Evolutionary conservation across 2,888 invertebrate species (phyloP).

Genomic region (Hirtodrosophila alboralis): DNA sequence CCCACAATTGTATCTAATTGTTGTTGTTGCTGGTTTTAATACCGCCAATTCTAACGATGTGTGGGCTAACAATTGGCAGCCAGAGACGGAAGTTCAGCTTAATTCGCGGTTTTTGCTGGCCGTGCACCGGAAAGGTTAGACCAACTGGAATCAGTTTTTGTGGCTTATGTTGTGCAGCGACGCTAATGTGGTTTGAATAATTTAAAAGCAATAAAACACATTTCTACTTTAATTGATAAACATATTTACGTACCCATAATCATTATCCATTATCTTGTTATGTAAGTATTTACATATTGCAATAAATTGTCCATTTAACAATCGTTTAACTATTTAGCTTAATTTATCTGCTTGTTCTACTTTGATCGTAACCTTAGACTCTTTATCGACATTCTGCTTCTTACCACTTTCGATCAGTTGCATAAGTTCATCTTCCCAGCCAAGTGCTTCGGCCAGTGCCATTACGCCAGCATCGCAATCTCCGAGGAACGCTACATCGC

Average conservation of each 20-base stretch:
- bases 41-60: constrained; percentile 24
- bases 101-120: constrained; percentile 50
- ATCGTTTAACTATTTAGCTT: too few species aligned
- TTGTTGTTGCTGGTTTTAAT: constrained; percentile 14
- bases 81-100: constrained; percentile 50
- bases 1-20: constrained; percentile 49
- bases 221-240: constrained; percentile 6
- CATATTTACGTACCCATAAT: constrained; percentile 14
- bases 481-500: constrained; percentile 93
- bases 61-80: constrained; percentile 34
- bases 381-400: constrained; percentile 82
- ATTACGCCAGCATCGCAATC: constrained; percentile 93
- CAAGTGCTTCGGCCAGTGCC: constrained; percentile 89
- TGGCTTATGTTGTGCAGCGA: constrained; percentile 43
- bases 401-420: constrained; percentile 86
- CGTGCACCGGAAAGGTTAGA: constrained; percentile 43
- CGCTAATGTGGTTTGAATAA: constrained; percentile 66
- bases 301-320: constrained; percentile 13
- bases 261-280: constrained; percentile 8
- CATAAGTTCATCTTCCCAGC: constrained; percentile 90
- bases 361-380: too few species aligned
- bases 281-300: constrained; percentile 29
- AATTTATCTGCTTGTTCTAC: too few species aligned
- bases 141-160: constrained; percentile 64
- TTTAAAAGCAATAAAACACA: constrained; percentile 40